These are phyloP conservation scores for Homalodisca vitripennis DNA, from an alignment of 1,140 invertebrate species.

Conservation along the genomic window DNA sequence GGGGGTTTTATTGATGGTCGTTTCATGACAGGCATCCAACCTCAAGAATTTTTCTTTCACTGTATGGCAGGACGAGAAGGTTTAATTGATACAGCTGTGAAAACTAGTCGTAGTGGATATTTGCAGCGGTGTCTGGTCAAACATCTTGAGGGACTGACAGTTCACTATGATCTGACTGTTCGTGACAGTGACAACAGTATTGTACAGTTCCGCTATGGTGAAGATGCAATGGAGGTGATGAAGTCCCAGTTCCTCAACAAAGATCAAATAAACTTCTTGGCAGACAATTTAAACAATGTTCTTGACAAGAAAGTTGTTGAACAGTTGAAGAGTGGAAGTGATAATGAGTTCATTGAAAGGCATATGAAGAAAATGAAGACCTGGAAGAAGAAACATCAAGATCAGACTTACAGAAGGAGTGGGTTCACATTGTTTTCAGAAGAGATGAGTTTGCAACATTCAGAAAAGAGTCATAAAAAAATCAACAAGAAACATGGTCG, in stretches of 20 bases:
- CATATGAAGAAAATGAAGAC: constrained; percentile 56
- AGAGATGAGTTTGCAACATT: constrained; percentile 37
- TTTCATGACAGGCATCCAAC: constrained; percentile 96
- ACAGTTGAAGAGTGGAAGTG: constrained; percentile 55
- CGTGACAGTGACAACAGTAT: constrained; percentile 92
- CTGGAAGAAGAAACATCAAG: constrained; percentile 60
- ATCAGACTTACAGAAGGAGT: constrained; percentile 28
- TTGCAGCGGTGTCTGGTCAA: constrained; percentile 97
- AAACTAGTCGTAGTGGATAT: constrained; percentile 97
- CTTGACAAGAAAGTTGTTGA: constrained; percentile 58
- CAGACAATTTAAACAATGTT: constrained; percentile 71
- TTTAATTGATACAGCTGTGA: constrained; percentile 82
- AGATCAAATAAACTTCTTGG: constrained; percentile 78
- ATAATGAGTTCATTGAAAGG: constrained; percentile 47
- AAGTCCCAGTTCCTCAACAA: constrained; percentile 83
- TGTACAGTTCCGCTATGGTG: constrained; percentile 97
- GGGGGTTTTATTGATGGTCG: constrained; percentile 95
- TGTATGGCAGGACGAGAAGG: constrained; percentile 99
- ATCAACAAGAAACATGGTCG: constrained; percentile 43
- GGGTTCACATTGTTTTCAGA: constrained; percentile 39
- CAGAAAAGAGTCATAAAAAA: constrained; percentile 44
- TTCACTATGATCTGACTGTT: constrained; percentile 93
- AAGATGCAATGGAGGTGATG: constrained; percentile 93
- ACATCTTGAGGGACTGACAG: constrained; percentile 91
- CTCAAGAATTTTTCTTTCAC: constrained; percentile 99